A percentile compares a stretch with the other conserved stretches of the same genome.
Evolutionary conservation across 2,113 vertebrate species (phyloP).

Genomic region (Brachyhypopomus occidentalis): DNA sequence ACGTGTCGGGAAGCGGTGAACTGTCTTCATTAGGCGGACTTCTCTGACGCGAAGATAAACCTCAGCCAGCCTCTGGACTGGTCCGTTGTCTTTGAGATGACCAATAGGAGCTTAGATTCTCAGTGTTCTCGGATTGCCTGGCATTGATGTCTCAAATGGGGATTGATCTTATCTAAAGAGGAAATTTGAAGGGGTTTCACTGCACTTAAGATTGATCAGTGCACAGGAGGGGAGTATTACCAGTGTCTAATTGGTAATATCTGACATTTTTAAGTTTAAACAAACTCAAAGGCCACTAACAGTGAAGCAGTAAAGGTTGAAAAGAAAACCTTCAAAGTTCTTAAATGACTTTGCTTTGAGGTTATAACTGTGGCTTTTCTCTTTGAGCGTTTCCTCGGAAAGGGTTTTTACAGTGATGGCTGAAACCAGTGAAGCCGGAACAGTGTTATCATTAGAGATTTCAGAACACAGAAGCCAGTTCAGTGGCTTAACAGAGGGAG

Average conservation of each 20-base stretch:
- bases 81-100: not conserved
- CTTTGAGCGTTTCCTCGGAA: slow-evolving; percentile 1
- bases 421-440: slow-evolving; percentile 5
- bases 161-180: not conserved
- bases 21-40: not conserved
- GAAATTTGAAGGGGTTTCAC: not conserved
- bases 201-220: not conserved
- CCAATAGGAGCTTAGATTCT: not conserved
- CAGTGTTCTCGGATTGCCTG: not conserved
- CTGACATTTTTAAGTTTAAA: too few species aligned
- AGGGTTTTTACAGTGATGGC: slow-evolving; percentile 7
- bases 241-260: too few species aligned
- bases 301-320: not conserved
- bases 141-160: not conserved
- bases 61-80: not conserved
- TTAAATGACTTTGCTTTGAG: not conserved
- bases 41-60: not conserved
- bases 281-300: too few species aligned
- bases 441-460: slow-evolving; percentile 19
- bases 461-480: slow-evolving; percentile 4
- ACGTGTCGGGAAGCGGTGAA: not conserved
- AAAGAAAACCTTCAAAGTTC: not conserved
- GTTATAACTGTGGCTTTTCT: not conserved
- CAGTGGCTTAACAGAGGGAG: not conserved
- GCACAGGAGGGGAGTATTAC: too few species aligned